phyloP scores from a whole-genome alignment of 2,797 vertebrate genomes.

The Podarcis lilfordi region DNA sequence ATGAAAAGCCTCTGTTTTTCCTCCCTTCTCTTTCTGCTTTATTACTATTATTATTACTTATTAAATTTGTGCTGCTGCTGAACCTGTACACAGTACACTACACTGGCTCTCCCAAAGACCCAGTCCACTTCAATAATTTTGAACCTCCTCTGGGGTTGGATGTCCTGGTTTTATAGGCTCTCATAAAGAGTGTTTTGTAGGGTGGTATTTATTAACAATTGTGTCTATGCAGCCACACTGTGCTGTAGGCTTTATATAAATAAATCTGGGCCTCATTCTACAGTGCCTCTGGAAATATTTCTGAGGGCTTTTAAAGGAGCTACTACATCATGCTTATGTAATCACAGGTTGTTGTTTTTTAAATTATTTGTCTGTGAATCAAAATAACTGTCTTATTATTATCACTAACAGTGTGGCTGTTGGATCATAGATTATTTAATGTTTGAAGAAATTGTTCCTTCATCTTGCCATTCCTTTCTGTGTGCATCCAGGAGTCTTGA shows the following conservation, averaged over 20 bases:
- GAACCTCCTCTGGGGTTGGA: neutral
- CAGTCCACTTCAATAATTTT: neutral
- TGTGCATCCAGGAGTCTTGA: conserved; percentile 49
- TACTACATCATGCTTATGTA: no score
- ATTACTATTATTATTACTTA: neutral
- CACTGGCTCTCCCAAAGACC: neutral
- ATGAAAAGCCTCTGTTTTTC: neutral
- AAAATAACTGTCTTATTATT: neutral
- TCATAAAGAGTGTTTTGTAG: neutral
- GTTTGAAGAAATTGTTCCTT: neutral
- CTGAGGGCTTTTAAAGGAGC: neutral
- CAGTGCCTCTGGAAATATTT: neutral
- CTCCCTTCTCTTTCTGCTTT: no score
- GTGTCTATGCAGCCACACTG: neutral
- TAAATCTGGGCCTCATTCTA: neutral
- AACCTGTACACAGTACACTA: no score
- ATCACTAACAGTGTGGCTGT: neutral
- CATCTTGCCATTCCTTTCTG: neutral
- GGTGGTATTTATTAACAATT: neutral
- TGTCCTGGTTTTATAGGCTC: neutral
- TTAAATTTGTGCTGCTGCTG: no score
- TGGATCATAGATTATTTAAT: neutral
- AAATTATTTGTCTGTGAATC: neutral
- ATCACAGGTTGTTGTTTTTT: no score
- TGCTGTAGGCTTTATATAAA: neutral